These are phyloP conservation scores for Gephyroberyx darwinii DNA, from an alignment of 2,797 vertebrate species.

Conservation along the genomic window DNA sequence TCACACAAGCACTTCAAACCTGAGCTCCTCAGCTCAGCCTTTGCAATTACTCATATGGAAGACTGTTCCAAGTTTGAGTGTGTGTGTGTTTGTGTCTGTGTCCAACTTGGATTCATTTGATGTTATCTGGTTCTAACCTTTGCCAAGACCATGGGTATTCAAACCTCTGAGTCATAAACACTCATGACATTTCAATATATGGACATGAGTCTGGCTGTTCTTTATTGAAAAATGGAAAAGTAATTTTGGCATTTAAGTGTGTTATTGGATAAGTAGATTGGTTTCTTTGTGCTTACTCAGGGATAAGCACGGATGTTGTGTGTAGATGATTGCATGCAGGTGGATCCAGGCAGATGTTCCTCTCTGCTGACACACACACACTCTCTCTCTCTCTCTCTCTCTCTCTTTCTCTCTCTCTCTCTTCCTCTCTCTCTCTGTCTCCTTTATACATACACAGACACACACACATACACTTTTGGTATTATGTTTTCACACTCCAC, in stretches of 20 bases:
- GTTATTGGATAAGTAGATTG: conserved; percentile 20
- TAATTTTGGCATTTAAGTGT: conserved; percentile 34
- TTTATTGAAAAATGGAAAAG: conserved; percentile 32
- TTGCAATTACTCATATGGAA: conserved; percentile 44
- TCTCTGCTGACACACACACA: conserved; percentile 29
- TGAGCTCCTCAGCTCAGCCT: conserved; percentile 40
- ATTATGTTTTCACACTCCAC: neutral
- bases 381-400: conserved; percentile 10
- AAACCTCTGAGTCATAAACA: conserved; percentile 52
- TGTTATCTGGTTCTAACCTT: conserved; percentile 49
- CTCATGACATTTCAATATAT: conserved; percentile 47
- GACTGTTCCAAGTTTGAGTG: conserved; percentile 25
- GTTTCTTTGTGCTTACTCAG: conserved; percentile 50
- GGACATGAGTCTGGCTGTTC: conserved; percentile 11
- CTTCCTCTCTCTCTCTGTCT: conserved; percentile 13
- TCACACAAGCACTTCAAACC: conserved; percentile 35
- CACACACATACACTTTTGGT: neutral
- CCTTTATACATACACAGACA: conserved; percentile 7
- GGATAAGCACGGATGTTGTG: conserved; percentile 40
- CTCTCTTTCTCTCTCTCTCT: conserved; percentile 15
- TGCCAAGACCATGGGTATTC: conserved; percentile 44
- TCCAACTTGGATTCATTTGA: conserved; percentile 44
- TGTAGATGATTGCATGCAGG: conserved; percentile 65
- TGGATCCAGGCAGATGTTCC: conserved; percentile 57
- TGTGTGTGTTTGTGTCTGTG: conserved; percentile 18